Conservation (phyloP, 2,888 invertebrate genomes). For the Acronicta aceris region DNA sequence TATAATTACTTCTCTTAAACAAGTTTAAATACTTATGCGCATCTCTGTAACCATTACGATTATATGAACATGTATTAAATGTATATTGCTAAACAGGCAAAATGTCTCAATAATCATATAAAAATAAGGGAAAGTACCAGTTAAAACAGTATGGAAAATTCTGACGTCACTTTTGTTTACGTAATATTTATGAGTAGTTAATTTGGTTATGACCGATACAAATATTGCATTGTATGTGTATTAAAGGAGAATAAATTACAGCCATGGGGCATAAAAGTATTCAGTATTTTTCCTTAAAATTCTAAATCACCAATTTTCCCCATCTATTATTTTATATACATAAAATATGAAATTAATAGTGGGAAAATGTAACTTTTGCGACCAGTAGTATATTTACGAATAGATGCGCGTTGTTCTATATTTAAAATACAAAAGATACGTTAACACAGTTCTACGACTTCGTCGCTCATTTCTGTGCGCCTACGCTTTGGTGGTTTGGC, state of each 20-base stretch:
- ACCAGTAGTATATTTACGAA: constrained; percentile 24
- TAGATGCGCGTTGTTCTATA: constrained; percentile 20
- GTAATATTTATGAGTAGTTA: too few species aligned
- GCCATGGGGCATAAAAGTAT: neutral
- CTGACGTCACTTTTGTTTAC: too few species aligned
- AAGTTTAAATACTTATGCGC: constrained; percentile 52
- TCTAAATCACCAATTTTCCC: neutral
- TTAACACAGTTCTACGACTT: constrained; percentile 82
- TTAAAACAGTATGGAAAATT: too few species aligned
- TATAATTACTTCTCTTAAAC: constrained; percentile 51
- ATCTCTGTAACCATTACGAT: constrained; percentile 30
- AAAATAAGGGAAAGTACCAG: constrained; percentile 25
- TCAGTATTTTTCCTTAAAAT: neutral
- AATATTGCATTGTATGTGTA: neutral
- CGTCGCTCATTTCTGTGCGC: constrained; percentile 74
- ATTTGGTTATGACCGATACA: neutral
- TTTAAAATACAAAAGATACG: constrained; percentile 22
- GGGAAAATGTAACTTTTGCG: constrained; percentile 38
- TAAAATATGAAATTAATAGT: constrained; percentile 21
- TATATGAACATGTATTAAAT: constrained; percentile 31
- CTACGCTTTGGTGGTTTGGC: constrained; percentile 81
- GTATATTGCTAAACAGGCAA: constrained; percentile 45
- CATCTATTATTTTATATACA: constrained; percentile 6
- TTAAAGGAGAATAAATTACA: too few species aligned
- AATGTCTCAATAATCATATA: constrained; percentile 49